Evolutionary conservation across 2,113 vertebrate genomes (phyloP), one percentile per base, ranked within the genome.

Genomic region (Rhea pennata): DNA sequence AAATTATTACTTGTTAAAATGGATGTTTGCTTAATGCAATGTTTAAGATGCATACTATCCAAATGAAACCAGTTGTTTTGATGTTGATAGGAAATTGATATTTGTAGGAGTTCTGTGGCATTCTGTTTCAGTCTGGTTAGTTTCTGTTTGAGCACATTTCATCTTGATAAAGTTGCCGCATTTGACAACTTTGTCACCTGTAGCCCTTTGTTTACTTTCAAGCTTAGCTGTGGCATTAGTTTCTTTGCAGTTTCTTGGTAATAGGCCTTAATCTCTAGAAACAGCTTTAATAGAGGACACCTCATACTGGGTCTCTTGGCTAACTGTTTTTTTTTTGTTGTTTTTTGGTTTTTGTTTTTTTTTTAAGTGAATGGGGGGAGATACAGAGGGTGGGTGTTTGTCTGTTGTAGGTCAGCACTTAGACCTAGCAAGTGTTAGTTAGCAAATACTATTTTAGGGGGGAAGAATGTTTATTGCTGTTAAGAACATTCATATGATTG

Each of bases 201-300:
- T 95, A 91, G 90, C 86, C 77, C 92, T 78, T 73, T 89, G 74
- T 91, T 94, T 84, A 53, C 81, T 73, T 91, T 85, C 58, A 77
- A 70, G 71, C 24, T 46, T 70, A 92, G 81, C 76, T 62, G 62
- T 44, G 70, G 74, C 70, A 39, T 91, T 74, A 87, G 70, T 88
- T 89, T 16, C 33, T 87, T 62, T 53, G 51, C 3, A 16, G 62
- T 93, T 84, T 79, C 88, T 91, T 69, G 39, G 88, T 93, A 94
- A 66, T 75, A 67, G 77, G 58, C 81, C 74, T 94, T 82, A 59
- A 89, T 85, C 50, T 71, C 58, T 58, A 76, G 56, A 48, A 88
- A 39, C 58, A 54, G 59, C 86, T 95, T 42, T 3, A 66, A 73
- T 20, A 77, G 59, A 71, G 62, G 44, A 50, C 33, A 13, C 0